These are phyloP conservation scores for Amphibalanus amphitrite DNA, from an alignment of 1,140 invertebrate genomes.

Conservation along the genomic window DNA sequence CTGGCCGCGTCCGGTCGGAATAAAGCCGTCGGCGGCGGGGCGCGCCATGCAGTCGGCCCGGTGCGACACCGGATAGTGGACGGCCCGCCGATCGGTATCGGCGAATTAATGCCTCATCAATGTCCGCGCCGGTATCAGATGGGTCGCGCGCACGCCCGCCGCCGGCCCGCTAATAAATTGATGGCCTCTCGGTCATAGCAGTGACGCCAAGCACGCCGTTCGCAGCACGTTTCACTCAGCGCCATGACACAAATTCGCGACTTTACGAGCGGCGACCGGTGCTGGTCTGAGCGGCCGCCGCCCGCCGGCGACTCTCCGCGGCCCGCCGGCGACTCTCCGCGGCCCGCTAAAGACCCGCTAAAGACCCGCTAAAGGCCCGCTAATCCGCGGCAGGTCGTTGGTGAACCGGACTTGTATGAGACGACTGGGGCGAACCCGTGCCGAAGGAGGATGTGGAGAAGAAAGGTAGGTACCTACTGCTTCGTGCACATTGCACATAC, in stretches of 20 bases:
- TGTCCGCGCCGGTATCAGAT: neutral
- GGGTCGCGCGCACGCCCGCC: too few species aligned
- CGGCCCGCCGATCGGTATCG: neutral
- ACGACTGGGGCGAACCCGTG: too few species aligned
- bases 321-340: too few species aligned
- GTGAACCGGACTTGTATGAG: neutral
- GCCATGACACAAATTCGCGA: neutral
- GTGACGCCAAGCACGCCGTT: neutral
- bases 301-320: too few species aligned
- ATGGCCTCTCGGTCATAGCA: neutral
- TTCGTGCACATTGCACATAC: too few species aligned
- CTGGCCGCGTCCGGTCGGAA: too few species aligned
- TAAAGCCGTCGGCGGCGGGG: too few species aligned
- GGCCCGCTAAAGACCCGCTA: neutral
- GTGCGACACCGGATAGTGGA: neutral
- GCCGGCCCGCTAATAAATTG: neutral
- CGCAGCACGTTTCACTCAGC: neutral
- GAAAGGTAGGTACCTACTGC: too few species aligned
- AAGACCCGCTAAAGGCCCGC: neutral
- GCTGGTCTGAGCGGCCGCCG: too few species aligned
- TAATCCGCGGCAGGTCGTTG: neutral
- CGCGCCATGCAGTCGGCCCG: too few species aligned
- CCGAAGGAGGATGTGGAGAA: too few species aligned
- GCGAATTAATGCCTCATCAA: neutral
- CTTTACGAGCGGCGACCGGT: neutral